Evolutionary conservation across 2,113 vertebrate genomes (phyloP).

Genomic region (Pristiophorus japonicus): DNA sequence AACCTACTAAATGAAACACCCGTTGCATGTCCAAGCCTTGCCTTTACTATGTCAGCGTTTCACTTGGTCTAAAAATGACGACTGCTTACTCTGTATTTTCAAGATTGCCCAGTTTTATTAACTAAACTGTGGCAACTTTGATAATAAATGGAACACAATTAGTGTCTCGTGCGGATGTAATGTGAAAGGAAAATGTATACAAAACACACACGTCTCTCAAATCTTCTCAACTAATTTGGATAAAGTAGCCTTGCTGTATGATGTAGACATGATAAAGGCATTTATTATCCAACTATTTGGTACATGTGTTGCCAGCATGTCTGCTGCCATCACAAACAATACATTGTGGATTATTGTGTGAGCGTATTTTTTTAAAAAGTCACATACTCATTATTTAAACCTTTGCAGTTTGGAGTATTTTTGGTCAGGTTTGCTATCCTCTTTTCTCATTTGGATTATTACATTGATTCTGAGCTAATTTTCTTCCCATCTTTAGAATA

Average conservation of each 20-base stretch:
- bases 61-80: neutral
- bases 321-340: neutral
- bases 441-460: constrained; percentile 26
- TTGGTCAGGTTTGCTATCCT: constrained; percentile 7
- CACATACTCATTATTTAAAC: constrained; percentile 31
- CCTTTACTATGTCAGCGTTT: constrained; percentile 17
- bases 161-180: neutral
- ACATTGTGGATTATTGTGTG: constrained; percentile 34
- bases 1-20: constrained; percentile 13
- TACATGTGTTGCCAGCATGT: constrained; percentile 27
- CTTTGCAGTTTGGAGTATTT: constrained; percentile 32
- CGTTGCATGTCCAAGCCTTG: constrained; percentile 34
- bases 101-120: constrained; percentile 5
- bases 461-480: constrained; percentile 24
- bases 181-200: neutral
- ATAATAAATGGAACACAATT: neutral
- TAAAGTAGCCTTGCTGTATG: neutral
- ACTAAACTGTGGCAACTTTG: neutral
- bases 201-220: neutral
- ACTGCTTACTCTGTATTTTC: neutral
- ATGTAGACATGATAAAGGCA: neutral
- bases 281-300: constrained; percentile 24
- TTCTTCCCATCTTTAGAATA: constrained; percentile 24
- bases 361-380: constrained; percentile 26
- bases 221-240: constrained; percentile 2